Base-by-base conservation (phyloP, 2,797 vertebrate species). In the Menidia menidia region DNA sequence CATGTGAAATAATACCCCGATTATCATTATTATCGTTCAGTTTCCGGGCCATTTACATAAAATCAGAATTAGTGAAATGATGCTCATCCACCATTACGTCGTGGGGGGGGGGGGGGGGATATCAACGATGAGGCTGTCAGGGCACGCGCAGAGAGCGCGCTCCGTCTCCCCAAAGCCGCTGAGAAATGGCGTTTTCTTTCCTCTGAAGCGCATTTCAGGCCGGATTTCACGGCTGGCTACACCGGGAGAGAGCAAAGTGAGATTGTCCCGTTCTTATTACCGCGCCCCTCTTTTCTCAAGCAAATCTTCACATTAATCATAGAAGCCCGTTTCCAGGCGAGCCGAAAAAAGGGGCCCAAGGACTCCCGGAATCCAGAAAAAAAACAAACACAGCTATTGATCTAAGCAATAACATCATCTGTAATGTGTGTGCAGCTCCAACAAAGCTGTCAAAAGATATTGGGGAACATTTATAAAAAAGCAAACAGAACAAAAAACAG, bases 291-390 rank as follows among this genome's bases (percentile, higher is more conserved):
- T 95, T 25, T 95, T 95, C 95, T 95, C 95, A 95, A 94, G 91
- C 94, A 96, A 96, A 96, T 95, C 96, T 94, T 89, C 95, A 93
- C 97, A 97, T 98, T 97, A 96, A 98, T 97, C 96, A 98, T 93
- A 92, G 12, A 71, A 71, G 76, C 87, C 86, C 90, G 93, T 91
- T 93, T 93, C 87, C 94, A 93, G 82, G 91, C 93, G 94, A 91
- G 70, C 60, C 71, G 25, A 25, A 30, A 32, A n/a, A 15, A 60
- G 51, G 32, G 6, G 67, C 93, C 69, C 88, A 83, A 88, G 71
- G 80, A 90, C 88, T 93, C 68, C 52, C 50, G 41, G 7, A 77
- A 88, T 88, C 35, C 35, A 39, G 10, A 39, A 39, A 39, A 39
- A 39, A 39, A 39, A 39, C 5, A 39, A 39, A 39, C 35, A 6